These are phyloP conservation scores for Pogonomyrmex barbatus DNA, from an alignment of 1,140 invertebrate genomes.

Conservation along the genomic window DNA sequence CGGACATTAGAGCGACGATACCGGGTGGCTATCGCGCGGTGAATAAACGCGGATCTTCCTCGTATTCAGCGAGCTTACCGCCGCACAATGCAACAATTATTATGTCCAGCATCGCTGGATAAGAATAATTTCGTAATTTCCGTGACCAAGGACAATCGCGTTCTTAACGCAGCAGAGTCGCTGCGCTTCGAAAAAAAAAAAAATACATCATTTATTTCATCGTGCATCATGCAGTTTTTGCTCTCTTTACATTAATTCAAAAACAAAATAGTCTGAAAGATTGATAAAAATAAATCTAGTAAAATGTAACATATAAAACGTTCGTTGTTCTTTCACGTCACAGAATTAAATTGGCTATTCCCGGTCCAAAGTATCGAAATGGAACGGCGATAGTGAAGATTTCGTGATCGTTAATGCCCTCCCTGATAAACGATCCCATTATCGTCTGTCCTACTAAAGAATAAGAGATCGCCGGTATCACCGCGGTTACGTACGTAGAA, in stretches of 20 bases:
- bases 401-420: constrained; percentile 12
- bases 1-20: constrained; percentile 62
- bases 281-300: neutral
- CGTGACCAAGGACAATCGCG: neutral
- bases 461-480: constrained; percentile 40
- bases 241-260: neutral
- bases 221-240: neutral
- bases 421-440: constrained; percentile 35
- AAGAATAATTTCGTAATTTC: constrained; percentile 39
- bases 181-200: neutral
- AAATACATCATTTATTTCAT: neutral
- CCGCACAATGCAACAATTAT: constrained; percentile 18
- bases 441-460: constrained; percentile 37
- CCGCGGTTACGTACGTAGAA: constrained; percentile 32
- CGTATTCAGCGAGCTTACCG: neutral
- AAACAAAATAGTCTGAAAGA: neutral
- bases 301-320: neutral
- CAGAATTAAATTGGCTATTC: constrained; percentile 44
- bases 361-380: constrained; percentile 11
- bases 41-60: constrained; percentile 3
- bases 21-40: constrained; percentile 53
- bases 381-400: neutral
- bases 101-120: neutral
- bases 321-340: neutral
- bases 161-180: neutral